Evolutionary conservation across 2,888 invertebrate genomes (phyloP), one percentile per base, ranked within the genome.

Genomic region (Thereva nobilitata): DNA sequence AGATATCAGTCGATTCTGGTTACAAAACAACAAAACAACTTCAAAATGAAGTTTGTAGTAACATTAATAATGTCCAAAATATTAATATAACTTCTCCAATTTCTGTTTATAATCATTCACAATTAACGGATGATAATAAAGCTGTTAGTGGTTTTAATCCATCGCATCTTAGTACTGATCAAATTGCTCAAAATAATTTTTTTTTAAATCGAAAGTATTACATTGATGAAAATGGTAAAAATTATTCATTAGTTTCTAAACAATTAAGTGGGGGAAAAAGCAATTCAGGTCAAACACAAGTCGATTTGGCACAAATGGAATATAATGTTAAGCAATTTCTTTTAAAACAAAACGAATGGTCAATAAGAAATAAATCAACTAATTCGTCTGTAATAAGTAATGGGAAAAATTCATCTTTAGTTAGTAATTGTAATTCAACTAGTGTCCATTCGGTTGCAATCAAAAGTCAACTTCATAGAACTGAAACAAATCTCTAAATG

Each of bases 281-380:
- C 34, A 40, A 76, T 42, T 75, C 75, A 71, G 78, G 76, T 69
- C 67, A 47, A 70, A 70, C 59, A 79, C 83, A 84, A 6, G 85
- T 86, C 72, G 86, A 87, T 76, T 84, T 89, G 72, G 88, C 87
- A 23, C 85, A 89, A 76, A 89, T 89, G 89, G 89, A 89, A 76
- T 88, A 89, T 75, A 89, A 89, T 76, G 89, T 89, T n/a, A 89
- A 89, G 78, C 86, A 88, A 77, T 89, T 89, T 78, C 79, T 89
- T 72, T 82, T 89, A 76, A 88, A 88, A 71, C 81, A 81, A 65
- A 81, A 81, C 66, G 81, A 81, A 72, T 81, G 81, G 81, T 80
- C 80, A 4, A 80, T 80, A 76, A 76, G 78, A 9, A 74, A 72
- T 68, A 64, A 69, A 68, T 57, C 54, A 7, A 38, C 44, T 12